These are phyloP conservation scores for Camelus bactrianus DNA, from an alignment of 2,113 vertebrate genomes.

Conservation along the genomic window DNA sequence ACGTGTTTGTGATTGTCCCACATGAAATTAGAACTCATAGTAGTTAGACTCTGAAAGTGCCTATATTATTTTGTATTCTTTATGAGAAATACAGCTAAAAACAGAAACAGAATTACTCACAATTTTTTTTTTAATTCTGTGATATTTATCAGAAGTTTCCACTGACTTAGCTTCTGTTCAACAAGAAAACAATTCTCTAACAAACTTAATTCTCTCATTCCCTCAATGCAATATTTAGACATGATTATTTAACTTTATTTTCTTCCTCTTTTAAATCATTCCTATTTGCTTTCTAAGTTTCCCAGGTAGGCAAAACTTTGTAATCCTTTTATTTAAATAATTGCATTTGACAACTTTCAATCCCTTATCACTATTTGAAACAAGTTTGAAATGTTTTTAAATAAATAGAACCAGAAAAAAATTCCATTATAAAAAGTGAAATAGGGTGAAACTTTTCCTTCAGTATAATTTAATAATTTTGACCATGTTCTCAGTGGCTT, in stretches of 20 bases:
- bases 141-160: constrained; percentile 76
- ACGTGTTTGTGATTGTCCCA: not conserved
- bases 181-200: constrained; percentile 48
- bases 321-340: constrained; percentile 3
- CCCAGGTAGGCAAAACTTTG: not conserved
- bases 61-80: constrained; percentile 17
- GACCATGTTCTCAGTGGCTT: not conserved
- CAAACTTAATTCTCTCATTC: constrained; percentile 31
- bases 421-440: constrained; percentile 14
- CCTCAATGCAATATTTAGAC: not conserved
- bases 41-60: not conserved
- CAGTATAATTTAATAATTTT: constrained; percentile 30
- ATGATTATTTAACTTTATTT: not conserved
- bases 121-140: constrained; percentile 66
- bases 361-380: constrained; percentile 9
- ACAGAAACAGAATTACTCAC: constrained; percentile 52
- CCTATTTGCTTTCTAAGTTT: constrained; percentile 1
- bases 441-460: not conserved
- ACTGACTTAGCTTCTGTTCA: constrained; percentile 55
- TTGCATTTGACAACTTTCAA: constrained; percentile 16
- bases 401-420: constrained; percentile 43
- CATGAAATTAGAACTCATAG: constrained; percentile 13
- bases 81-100: constrained; percentile 44
- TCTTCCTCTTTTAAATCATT: not conserved
- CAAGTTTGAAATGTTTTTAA: constrained; percentile 27